phyloP scores from a whole-genome alignment of 2,113 vertebrate species.

The Sinosuthora webbiana region DNA sequence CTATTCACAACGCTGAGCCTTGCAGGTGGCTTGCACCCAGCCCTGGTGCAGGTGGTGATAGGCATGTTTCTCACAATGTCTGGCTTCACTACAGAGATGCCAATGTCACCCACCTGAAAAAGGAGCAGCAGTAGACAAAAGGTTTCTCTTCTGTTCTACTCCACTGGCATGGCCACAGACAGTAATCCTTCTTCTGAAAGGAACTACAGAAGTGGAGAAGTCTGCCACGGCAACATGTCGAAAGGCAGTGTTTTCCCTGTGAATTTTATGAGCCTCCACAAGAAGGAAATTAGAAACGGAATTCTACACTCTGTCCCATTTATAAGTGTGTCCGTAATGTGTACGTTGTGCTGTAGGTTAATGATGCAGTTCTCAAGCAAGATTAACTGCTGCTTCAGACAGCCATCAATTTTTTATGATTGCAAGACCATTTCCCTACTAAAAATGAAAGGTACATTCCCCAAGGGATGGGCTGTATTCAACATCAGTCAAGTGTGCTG shows the following conservation, averaged over 20 bases:
- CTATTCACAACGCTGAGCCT: neutral
- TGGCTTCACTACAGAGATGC: neutral
- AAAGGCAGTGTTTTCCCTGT: neutral
- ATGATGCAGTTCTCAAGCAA: slow-evolving; percentile 56
- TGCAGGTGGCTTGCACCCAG: neutral
- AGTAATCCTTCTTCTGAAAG: neutral
- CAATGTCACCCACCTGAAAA: neutral
- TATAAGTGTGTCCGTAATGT: slow-evolving; percentile 39
- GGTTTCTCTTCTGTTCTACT: neutral
- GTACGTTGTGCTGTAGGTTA: slow-evolving; percentile 45
- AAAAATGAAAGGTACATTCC: slow-evolving; percentile 8
- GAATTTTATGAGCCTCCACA: slow-evolving; percentile 22
- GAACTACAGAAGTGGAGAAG: neutral
- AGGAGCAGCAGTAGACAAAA: neutral
- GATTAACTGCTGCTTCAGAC: slow-evolving; percentile 52
- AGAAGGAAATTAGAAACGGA: slow-evolving; percentile 54
- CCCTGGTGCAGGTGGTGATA: neutral
- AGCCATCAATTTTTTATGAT: slow-evolving; percentile 56
- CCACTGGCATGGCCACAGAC: neutral
- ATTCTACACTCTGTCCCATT: slow-evolving; percentile 17
- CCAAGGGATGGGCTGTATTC: neutral
- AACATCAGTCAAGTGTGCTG: neutral
- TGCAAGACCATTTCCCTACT: slow-evolving; percentile 36
- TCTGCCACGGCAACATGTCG: neutral
- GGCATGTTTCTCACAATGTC: neutral